phyloP scores from a whole-genome alignment of 2,113 vertebrate species.

The Tachycineta bicolor region DNA sequence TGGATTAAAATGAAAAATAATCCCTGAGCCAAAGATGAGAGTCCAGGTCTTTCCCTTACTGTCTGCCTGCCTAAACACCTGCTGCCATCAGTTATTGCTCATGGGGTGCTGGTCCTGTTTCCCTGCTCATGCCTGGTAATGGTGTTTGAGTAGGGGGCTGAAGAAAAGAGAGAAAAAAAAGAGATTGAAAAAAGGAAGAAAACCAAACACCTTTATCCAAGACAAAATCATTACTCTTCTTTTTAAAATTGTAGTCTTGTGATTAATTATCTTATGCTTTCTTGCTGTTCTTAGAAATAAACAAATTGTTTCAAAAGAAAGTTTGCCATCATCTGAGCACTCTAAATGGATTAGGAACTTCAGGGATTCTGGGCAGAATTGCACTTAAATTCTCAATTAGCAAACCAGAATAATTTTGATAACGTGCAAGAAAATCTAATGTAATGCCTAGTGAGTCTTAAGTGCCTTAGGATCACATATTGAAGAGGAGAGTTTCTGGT shows the following conservation, averaged over 20 bases:
- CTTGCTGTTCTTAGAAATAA: background rate
- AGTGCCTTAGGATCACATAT: background rate
- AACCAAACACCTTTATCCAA: background rate
- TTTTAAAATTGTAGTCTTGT: background rate
- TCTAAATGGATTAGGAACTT: background rate
- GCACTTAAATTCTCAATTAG: background rate
- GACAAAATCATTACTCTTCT: rapidly evolving
- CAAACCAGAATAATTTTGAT: background rate
- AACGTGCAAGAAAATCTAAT: background rate
- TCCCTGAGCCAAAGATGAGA: background rate
- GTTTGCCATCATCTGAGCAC: background rate
- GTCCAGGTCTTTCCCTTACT: background rate
- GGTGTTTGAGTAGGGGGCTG: background rate
- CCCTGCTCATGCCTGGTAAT: background rate
- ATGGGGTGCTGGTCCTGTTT: background rate
- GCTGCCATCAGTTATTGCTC: background rate
- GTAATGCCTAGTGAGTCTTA: background rate
- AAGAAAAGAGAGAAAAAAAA: background rate
- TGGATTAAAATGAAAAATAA: background rate
- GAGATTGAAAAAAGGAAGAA: background rate
- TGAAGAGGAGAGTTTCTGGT: rapidly evolving
- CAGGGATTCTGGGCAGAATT: background rate
- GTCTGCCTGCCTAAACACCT: background rate
- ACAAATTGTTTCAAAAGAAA: background rate
- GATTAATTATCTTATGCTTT: background rate